A percentile compares a stretch with the other conserved stretches of the same genome.
These are phyloP conservation scores for Macrophya annulata DNA, from an alignment of 2,888 invertebrate genomes.

Conservation along the genomic window DNA sequence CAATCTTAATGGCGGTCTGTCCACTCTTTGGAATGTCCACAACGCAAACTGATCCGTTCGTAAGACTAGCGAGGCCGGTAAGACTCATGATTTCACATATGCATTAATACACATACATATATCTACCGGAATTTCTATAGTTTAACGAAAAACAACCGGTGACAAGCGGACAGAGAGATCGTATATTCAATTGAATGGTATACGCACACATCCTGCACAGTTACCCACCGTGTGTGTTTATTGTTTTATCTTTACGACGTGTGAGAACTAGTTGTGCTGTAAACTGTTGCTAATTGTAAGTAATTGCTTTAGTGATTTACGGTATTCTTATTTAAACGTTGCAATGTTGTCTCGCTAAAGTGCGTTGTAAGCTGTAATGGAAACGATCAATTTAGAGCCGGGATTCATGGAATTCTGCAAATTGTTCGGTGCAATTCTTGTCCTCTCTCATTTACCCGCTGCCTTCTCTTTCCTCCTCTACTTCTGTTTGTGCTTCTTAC, in stretches of 20 bases:
- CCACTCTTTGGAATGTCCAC: conserved; percentile 23
- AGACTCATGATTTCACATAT: conserved; percentile 25
- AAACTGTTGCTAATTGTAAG: conserved; percentile 61
- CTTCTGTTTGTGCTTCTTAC: not conserved
- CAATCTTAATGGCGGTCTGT: conserved; percentile 37
- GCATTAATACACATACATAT: conserved; percentile 18
- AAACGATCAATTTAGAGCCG: conserved; percentile 36
- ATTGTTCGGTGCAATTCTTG: conserved; percentile 23
- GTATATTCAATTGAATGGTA: conserved; percentile 60
- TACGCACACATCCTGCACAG: not conserved
- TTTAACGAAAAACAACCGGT: conserved; percentile 42
- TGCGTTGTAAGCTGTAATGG: conserved; percentile 16
- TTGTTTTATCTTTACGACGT: conserved; percentile 63
- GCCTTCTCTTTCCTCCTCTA: not conserved
- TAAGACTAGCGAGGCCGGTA: conserved; percentile 1
- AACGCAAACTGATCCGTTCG: conserved; percentile 15
- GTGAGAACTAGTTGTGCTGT: conserved; percentile 56
- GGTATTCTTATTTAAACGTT: conserved; percentile 37
- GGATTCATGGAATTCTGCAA: conserved; percentile 41
- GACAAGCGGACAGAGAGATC: conserved; percentile 52
- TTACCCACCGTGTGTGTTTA: conserved; percentile 48
- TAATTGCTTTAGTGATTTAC: conserved; percentile 51
- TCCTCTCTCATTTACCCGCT: not conserved
- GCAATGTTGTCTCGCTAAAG: conserved; percentile 3
- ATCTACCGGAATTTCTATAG: conserved; percentile 49